A percentile compares a stretch with the other conserved stretches of the same genome.
Conservation (phyloP, 2,113 vertebrate genomes). For the Colinus virginianus region DNA sequence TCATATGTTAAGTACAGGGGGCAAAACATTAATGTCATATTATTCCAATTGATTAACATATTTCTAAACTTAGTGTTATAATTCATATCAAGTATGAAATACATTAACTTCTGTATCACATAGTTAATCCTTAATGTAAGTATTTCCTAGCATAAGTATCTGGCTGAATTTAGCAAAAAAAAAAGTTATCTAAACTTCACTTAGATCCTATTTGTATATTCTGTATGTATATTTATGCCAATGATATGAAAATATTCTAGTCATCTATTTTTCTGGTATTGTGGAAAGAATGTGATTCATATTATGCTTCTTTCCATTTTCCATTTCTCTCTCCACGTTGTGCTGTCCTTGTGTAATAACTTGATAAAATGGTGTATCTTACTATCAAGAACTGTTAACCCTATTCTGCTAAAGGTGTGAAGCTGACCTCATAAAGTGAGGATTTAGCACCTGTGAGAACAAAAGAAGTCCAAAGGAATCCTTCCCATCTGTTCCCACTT, state of each 20-base stretch:
- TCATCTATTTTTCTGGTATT: background rate
- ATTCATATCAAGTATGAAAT: background rate
- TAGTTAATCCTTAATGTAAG: background rate
- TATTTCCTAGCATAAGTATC: background rate
- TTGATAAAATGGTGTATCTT: background rate
- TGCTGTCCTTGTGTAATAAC: background rate
- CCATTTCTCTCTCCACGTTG: background rate
- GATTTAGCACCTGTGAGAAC: background rate
- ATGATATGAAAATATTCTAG: background rate
- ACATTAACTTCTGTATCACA: background rate
- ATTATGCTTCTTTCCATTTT: background rate
- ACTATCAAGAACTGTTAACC: background rate
- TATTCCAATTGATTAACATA: background rate
- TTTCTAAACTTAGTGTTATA: background rate
- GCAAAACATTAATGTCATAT: background rate
- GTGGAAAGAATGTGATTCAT: background rate
- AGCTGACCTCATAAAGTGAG: background rate
- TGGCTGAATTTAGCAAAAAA: background rate
- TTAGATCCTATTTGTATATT: background rate
- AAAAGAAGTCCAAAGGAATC: background rate
- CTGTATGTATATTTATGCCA: background rate
- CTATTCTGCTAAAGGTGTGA: background rate
- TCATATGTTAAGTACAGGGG: background rate
- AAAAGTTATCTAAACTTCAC: background rate
- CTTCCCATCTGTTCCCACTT: background rate